A percentile compares a stretch with the other conserved stretches of the same genome.
Conservation (phyloP, 37 sponge, comb jelly and placozoan genomes). For the Hexactinellida sp. region DNA sequence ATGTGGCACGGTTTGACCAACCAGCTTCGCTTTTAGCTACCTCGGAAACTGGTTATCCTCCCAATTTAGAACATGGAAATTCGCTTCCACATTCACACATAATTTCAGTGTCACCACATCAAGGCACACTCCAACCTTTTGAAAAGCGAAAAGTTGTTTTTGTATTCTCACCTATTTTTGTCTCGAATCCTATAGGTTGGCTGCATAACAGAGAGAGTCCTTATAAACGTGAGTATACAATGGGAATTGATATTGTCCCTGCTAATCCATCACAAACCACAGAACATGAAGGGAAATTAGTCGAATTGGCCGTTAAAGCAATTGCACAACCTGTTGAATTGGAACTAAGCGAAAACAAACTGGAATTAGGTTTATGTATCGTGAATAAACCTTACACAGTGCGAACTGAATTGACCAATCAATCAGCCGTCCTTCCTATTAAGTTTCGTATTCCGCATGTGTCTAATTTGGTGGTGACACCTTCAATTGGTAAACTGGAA, state of each 20-base stretch:
- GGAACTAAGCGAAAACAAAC: background rate
- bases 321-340: constrained; percentile 3
- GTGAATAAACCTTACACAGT: background rate
- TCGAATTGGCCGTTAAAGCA: background rate
- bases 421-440: background rate
- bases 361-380: background rate
- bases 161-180: background rate
- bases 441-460: constrained; percentile 1
- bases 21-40: background rate
- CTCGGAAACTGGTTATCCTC: background rate
- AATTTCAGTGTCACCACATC: background rate
- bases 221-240: background rate
- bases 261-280: background rate
- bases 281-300: background rate
- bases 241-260: background rate
- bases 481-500: constrained; percentile 7
- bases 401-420: constrained; percentile 11
- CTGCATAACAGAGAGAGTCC: background rate
- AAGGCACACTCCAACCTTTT: background rate
- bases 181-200: background rate
- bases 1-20: background rate
- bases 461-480: background rate
- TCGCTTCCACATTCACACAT: background rate
- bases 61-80: background rate
- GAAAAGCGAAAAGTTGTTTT: background rate